Base-by-base conservation (phyloP, 2,113 vertebrate genomes). In the Chamaea fasciata region DNA sequence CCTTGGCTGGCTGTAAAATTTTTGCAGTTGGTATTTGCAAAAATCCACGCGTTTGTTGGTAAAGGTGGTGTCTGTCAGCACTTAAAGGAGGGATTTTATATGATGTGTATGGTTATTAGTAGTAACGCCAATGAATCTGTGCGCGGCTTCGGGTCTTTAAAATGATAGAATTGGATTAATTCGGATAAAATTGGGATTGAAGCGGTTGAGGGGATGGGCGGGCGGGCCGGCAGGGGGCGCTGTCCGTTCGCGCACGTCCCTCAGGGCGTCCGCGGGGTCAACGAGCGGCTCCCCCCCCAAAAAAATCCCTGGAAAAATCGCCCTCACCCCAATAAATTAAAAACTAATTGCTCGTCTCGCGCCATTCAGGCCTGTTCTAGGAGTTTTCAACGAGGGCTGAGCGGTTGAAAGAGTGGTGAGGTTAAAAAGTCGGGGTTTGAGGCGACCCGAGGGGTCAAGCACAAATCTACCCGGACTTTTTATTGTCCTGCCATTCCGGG, bases 171-270 rank as follows among this genome's bases (percentile, higher is more conserved):
- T 33, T 6, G 53, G 31, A 16, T 42, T 56, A 28, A 10, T 57
- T 84, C 15, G 26, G 42, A 4, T 30, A 16, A 75, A 50, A 37
- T 3, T 4, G 0, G 1, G 44, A 11, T 69, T 17, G 3, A 33
- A 35, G n/a, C 7, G n/a, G 31, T 37, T 7, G 27, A 12, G 30
- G 39, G 49, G 13, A 31, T 11, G 5, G 23, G 12, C 49, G 4
- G 23, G 11, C 52, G 78, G 76, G 80, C 94, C 95, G 81, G 68
- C 96, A 97, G 95, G 92, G 95, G 96, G 94, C 93, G 92, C 95
- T 91, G 78, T 83, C 60, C 53, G 64, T 90, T 81, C 96, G 6
- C 57, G 24, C 55, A 7, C 69, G 9, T 75, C 44, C 78, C 78
- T 22, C 39, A 5, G 24, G 24, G 39, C 3, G 53, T 3, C 87